Conservation (phyloP, 2,888 invertebrate species). For the Oasisia sp. region DNA sequence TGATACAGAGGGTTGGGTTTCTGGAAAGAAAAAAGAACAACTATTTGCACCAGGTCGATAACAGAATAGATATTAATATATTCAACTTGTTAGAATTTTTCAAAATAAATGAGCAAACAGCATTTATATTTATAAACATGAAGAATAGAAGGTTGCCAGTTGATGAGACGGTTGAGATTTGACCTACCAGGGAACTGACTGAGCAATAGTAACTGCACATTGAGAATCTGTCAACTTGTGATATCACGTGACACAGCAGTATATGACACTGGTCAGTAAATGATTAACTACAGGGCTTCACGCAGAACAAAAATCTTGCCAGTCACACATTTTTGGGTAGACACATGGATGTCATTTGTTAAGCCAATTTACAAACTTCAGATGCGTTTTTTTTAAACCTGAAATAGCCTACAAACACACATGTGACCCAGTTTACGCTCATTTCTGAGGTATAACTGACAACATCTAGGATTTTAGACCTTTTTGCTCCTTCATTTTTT, state of each 20-base stretch:
- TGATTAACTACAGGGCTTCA: neutral
- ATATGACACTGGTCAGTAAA: neutral
- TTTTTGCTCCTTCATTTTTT: too few relatives aligned
- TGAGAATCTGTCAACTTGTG: neutral
- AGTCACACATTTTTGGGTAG: too few relatives aligned
- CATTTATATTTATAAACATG: neutral
- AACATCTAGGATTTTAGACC: too few relatives aligned
- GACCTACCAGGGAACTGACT: neutral
- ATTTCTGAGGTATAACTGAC: too few relatives aligned
- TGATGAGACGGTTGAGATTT: neutral
- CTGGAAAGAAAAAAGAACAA: neutral
- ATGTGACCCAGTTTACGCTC: too few relatives aligned
- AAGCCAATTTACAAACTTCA: too few relatives aligned
- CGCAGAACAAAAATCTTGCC: too few relatives aligned
- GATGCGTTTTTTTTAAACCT: too few relatives aligned
- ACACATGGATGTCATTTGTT: too few relatives aligned
- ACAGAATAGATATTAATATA: neutral
- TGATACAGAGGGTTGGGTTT: neutral
- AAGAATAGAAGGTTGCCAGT: neutral
- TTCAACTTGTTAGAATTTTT: neutral
- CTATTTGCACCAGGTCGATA: neutral
- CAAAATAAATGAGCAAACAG: neutral
- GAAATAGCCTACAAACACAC: too few relatives aligned
- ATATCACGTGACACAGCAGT: neutral
- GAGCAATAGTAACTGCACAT: neutral